A percentile compares a stretch with the other conserved stretches of the same genome.
Evolutionary conservation across 2,888 invertebrate species (phyloP).

Genomic region (Tridacna crocea): DNA sequence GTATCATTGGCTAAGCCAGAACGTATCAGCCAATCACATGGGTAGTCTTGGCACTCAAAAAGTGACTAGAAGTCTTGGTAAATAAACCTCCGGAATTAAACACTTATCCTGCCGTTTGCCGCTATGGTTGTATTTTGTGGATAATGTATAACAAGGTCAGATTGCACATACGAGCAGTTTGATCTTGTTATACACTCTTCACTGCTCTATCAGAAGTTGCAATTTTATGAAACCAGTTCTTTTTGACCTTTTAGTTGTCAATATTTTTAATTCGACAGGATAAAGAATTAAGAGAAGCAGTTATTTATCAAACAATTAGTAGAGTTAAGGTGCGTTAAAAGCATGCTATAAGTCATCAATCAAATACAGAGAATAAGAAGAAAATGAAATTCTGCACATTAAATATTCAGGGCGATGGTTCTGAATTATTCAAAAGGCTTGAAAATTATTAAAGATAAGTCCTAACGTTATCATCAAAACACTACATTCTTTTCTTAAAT

Average conservation of each 20-base stretch:
- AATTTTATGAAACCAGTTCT: too few relatives aligned
- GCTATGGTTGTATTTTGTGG: too few relatives aligned
- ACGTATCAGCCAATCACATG: too few relatives aligned
- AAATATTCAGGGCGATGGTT: constrained; percentile 62
- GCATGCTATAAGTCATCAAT: constrained; percentile 13
- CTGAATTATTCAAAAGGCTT: constrained; percentile 5
- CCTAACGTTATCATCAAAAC: neutral
- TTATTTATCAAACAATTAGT: constrained; percentile 17
- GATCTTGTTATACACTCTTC: neutral
- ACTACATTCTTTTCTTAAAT: neutral
- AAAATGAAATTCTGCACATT: constrained; percentile 34
- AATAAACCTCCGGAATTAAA: too few relatives aligned
- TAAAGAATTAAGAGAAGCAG: neutral
- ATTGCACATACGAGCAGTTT: neutral
- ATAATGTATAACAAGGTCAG: neutral
- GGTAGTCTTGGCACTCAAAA: too few relatives aligned
- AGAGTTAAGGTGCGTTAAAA: constrained; percentile 33
- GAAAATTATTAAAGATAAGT: neutral
- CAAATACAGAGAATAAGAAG: constrained; percentile 5
- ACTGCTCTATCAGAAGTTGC: too few relatives aligned
- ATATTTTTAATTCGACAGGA: neutral
- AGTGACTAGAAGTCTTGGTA: too few relatives aligned
- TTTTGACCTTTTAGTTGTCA: too few relatives aligned
- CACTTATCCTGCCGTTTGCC: too few relatives aligned
- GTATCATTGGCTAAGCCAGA: too few relatives aligned